These are phyloP conservation scores for Pangasianodon gigas DNA, from an alignment of 2,113 vertebrate species.

Conservation along the genomic window DNA sequence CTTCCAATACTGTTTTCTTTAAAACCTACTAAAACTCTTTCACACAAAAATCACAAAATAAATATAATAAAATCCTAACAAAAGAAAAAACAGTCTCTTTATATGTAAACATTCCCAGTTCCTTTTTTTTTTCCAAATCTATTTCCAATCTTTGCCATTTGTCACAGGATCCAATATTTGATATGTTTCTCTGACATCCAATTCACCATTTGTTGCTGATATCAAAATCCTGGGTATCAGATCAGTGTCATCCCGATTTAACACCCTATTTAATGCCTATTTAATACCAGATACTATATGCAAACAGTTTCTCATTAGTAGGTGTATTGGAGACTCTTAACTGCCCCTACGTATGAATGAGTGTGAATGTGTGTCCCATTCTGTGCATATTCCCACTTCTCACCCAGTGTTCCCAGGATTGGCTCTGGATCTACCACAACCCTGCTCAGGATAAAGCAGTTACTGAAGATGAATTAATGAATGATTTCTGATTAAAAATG, in stretches of 20 bases:
- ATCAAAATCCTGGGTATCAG: no score
- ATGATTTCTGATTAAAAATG: neutral
- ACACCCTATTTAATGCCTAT: no score
- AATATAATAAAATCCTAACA: neutral
- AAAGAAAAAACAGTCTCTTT: neutral
- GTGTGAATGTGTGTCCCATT: neutral
- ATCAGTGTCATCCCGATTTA: neutral
- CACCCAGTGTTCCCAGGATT: neutral
- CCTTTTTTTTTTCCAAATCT: no score
- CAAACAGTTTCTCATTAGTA: neutral
- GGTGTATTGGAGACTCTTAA: neutral
- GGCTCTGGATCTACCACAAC: neutral
- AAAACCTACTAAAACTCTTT: neutral
- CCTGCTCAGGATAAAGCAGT: neutral
- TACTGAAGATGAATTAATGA: neutral
- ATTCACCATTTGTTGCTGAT: no score
- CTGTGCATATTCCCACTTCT: neutral
- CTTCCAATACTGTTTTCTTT: neutral
- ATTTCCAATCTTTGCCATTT: no score
- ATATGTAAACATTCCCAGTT: neutral
- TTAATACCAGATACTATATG: neutral
- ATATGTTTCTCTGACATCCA: no score
- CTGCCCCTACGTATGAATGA: neutral
- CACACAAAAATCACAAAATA: neutral
- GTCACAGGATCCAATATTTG: no score